Conservation (phyloP, 2,797 vertebrate genomes). For the Taeniopygia guttata region DNA sequence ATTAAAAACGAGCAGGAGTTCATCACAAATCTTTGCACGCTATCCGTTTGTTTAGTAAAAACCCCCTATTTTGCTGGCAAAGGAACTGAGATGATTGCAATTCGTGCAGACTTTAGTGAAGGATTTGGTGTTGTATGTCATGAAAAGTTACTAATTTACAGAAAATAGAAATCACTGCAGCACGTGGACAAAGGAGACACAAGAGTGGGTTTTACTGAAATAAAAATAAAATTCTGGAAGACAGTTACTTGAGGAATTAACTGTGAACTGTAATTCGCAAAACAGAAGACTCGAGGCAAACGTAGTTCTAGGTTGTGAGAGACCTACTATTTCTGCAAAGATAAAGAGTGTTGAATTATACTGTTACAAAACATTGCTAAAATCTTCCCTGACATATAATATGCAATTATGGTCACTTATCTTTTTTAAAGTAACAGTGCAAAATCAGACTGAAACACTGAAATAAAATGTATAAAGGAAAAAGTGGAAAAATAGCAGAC, state of each 20-base stretch:
- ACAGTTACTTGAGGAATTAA: neutral
- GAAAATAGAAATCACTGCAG: neutral
- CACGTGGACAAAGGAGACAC: neutral
- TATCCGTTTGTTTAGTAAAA: neutral
- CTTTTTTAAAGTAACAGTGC: neutral
- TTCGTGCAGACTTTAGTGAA: neutral
- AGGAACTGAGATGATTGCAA: neutral
- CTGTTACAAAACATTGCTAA: neutral
- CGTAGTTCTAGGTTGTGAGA: neutral
- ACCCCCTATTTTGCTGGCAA: fast-evolving
- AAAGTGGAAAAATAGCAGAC: neutral
- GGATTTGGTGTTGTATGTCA: neutral
- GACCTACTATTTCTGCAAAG: neutral
- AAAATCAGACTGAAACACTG: neutral
- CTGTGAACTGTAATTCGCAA: neutral
- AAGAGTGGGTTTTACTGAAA: neutral
- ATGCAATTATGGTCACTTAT: neutral
- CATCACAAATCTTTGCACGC: neutral
- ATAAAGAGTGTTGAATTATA: neutral
- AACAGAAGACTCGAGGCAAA: neutral
- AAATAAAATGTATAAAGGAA: neutral
- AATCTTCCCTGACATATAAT: neutral
- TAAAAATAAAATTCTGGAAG: neutral
- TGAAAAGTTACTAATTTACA: neutral
- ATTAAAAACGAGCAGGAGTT: neutral